Conservation (phyloP, 2,888 invertebrate species). For the Ctena decussata region DNA sequence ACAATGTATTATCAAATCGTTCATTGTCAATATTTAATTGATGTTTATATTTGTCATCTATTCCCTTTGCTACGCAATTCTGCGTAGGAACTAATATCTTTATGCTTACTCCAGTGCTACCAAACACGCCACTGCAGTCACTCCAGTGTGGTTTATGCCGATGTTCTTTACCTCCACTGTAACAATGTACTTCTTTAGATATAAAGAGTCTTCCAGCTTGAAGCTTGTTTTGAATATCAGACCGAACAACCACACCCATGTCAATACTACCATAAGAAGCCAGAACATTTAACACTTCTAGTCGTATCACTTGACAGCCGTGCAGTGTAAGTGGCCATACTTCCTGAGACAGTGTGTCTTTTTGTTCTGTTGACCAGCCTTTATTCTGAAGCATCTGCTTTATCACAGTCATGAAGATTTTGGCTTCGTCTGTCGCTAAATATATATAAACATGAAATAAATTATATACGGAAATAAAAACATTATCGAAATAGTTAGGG, state of each 20-base stretch:
- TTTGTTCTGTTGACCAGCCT: background rate
- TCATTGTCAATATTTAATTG: background rate
- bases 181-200: background rate
- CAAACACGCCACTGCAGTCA: background rate
- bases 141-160: background rate
- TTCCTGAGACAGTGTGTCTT: background rate
- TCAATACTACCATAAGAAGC: background rate
- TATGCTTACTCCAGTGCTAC: background rate
- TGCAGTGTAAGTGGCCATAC: background rate
- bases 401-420: background rate
- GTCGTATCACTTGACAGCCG: background rate
- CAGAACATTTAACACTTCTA: background rate
- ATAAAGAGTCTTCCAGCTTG: background rate
- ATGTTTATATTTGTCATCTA: background rate
- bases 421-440: background rate
- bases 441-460: no score
- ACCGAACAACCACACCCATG: background rate
- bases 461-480: no score
- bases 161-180: background rate
- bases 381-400: background rate
- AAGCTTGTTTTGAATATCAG: background rate
- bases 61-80: background rate
- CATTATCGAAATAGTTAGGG: no score
- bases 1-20: background rate
- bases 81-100: background rate